Base-by-base conservation (phyloP, 2,113 vertebrate species). In the Fregata magnificens region DNA sequence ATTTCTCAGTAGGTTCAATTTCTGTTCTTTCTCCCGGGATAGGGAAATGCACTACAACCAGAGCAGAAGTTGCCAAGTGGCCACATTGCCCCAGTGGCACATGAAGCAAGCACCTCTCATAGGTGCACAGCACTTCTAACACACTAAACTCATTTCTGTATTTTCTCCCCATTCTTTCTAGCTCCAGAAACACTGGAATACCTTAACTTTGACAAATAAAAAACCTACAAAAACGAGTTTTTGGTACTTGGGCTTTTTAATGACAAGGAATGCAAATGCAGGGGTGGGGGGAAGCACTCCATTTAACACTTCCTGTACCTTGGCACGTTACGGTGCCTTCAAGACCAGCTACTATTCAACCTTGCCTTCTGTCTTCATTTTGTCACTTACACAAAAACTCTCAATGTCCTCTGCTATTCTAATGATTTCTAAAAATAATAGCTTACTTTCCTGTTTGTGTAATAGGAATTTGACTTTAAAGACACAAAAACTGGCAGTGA, bases 221-320 rank as follows among this genome's bases (percentile, higher is more conserved):
- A 49, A 7, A 2, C 1, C 14, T 45, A 40, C 9, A 40, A 63
- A 82, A 72, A 58, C 3, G 5, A 6, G 50, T 1, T 58, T 84
- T 65, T 40, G 11, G 15, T 38, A 40, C 7, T 12, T 7, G 1
- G 16, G 10, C 6, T 74, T 89, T 90, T 86, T 38, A 36, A 62
- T 0, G 2, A 45, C 13, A 25, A 32, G 42, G 32, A 82, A 78
- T 9, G 45, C 8, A 70, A 61, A 81, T 40, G 11, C 0, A 3
- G 25, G 11, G 9, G 14, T 26, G 12, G 7, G 5, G 5, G 6
- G 12, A 3, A 82, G 13, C 1, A 4, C 16, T 53, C 11, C 7
- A 25, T 55, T 53, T 65, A 49, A 59, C 9, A 13, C 10, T 38
- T 81, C 40, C 13, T 53, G 6, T 32, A 42, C 28, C 22, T 29